These are phyloP conservation scores for Micropoecilia bifurca DNA, from an alignment of 2,797 vertebrate genomes.

Conservation along the genomic window DNA sequence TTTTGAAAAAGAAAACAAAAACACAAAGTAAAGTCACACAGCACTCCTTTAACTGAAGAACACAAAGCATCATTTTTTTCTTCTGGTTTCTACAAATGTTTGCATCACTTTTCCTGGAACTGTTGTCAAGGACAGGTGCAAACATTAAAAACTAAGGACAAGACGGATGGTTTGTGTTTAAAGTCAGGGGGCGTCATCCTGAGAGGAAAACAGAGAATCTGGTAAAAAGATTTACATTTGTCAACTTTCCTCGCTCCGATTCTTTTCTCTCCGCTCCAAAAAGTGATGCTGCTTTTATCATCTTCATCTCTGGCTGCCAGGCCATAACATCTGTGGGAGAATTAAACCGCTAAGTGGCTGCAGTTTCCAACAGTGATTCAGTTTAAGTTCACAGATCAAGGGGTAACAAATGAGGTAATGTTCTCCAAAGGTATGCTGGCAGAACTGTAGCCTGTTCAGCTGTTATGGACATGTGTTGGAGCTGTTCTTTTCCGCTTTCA, in stretches of 20 bases:
- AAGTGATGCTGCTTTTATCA: conserved; percentile 20
- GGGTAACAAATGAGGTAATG: conserved; percentile 31
- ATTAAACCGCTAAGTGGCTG: conserved; percentile 38
- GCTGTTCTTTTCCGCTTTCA: conserved; percentile 1
- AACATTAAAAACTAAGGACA: conserved; percentile 21
- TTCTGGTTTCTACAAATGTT: not conserved
- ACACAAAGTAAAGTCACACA: not conserved
- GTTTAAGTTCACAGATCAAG: conserved; percentile 50
- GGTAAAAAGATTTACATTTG: not conserved
- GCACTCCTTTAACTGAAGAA: not conserved
- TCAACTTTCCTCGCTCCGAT: not conserved
- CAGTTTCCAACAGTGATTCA: conserved; percentile 62
- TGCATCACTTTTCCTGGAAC: not conserved
- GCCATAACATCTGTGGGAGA: conserved; percentile 35
- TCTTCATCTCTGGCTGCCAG: conserved; percentile 30
- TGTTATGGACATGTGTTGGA: conserved; percentile 7
- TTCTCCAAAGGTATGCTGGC: conserved; percentile 25
- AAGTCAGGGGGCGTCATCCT: conserved; percentile 32
- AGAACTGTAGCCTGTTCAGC: conserved; percentile 23
- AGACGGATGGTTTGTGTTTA: not conserved
- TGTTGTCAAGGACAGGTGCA: not conserved
- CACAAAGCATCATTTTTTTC: too few species aligned
- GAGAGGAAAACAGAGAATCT: conserved; percentile 13
- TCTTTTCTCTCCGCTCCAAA: conserved; percentile 18
- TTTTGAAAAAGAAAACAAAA: not conserved